A percentile compares a stretch with the other conserved stretches of the same genome.
These are phyloP conservation scores for Drosophila micromelanica DNA, from an alignment of 1,140 invertebrate species.

Conservation along the genomic window DNA sequence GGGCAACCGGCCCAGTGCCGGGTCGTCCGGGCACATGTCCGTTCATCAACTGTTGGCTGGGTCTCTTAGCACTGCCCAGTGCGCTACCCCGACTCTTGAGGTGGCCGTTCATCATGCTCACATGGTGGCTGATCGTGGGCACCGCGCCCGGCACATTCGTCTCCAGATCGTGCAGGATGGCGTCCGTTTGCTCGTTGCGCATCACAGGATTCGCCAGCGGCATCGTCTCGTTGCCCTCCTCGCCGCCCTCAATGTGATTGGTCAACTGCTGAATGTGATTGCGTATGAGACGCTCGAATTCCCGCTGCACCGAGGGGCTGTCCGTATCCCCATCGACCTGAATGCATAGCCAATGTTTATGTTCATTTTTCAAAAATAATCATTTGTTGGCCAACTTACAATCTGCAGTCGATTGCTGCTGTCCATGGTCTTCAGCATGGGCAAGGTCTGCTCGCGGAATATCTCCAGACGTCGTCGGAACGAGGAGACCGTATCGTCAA, in stretches of 20 bases:
- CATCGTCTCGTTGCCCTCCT: constrained; percentile 18
- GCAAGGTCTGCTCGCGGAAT: constrained; percentile 93
- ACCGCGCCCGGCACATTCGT: constrained; percentile 82
- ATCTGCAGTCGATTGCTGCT: constrained; percentile 91
- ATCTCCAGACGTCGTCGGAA: constrained; percentile 92
- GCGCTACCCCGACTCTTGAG: constrained; percentile 69
- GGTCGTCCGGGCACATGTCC: constrained; percentile 60
- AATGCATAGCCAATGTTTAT: background rate
- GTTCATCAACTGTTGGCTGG: constrained; percentile 63
- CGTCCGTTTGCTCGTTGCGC: constrained; percentile 76
- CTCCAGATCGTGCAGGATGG: constrained; percentile 79
- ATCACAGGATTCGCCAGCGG: constrained; percentile 49
- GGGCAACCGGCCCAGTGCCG: constrained; percentile 52
- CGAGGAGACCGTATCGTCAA: constrained; percentile 93
- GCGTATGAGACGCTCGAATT: constrained; percentile 89
- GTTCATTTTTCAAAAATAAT: no score
- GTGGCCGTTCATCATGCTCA: constrained; percentile 83
- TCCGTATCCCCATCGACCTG: constrained; percentile 93
- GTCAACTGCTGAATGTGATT: constrained; percentile 85
- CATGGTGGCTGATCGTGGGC: constrained; percentile 83
- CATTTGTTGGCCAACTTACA: constrained; percentile 81
- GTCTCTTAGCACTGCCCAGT: constrained; percentile 38
- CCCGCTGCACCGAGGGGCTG: constrained; percentile 89
- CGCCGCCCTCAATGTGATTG: constrained; percentile 36
- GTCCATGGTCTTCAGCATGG: constrained; percentile 93